Base-by-base conservation (phyloP, 2,888 invertebrate genomes). In the Gasteruption jaculator region DNA sequence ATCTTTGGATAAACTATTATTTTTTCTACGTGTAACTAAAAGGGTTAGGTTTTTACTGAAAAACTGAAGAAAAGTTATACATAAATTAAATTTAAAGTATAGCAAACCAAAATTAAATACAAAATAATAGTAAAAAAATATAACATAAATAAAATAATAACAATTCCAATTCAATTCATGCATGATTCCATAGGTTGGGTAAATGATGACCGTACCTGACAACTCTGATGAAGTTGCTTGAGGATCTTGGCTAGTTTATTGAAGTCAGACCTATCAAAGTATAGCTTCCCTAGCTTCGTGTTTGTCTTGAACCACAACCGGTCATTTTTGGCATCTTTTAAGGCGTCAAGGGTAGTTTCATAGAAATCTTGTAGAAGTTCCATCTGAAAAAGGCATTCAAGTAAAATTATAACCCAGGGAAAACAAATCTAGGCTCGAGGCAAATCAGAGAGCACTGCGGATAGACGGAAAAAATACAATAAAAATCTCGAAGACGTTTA, bases 251-350 rank as follows among this genome's bases (percentile, higher is more conserved):
- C 91, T 61, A 99, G 73, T 74, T 94, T 93, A 50, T 84, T 85
- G 68, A 90, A 97, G 68, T 97, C 96, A 37, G 85, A 88, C 44
- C 96, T 79, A 73, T 99, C 99, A 63, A 94, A 97, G 71, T 99
- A 99, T 16, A 99, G 75, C 73, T 99, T 99, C 32, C 97, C 99
- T 55, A 99, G 75, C 75, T 99, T 99, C 1, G 96, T 97, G 69
- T 99, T 99, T 0, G 99, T 99, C 74, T 99, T 99, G 71, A 99
- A 99, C 99, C 99, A 99, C 40, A 99, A 75, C 48, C 99, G 79
- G 73, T 99, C 99, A 71, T 99, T 99, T 72, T 97, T 97, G 1
- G 97, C 96, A 76, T 99, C 97, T 71, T 92, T 93, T 41, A 93
- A 71, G 6, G 93, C 93, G 65, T 93, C 93, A 60, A 93, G 73